Base-by-base conservation (phyloP, 1,140 invertebrate genomes). In the Drosophila kepulauana region DNA sequence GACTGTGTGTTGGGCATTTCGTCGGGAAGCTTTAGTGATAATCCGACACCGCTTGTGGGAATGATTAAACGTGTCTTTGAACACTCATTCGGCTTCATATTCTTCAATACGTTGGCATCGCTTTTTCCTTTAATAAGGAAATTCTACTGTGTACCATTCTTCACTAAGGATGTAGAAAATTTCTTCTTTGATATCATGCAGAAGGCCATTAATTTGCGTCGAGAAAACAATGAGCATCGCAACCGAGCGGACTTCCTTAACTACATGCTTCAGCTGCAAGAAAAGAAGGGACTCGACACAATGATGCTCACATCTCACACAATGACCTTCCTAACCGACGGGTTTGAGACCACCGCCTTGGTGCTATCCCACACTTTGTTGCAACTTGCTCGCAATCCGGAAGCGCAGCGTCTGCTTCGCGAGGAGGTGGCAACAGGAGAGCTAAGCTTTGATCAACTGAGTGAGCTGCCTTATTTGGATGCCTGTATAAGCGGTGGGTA, bases 1-100 rank as follows among this genome's bases (percentile, higher is more conserved):
- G 92, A 87, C 62, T 92, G 92, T 15, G 93, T 92, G 0, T 91
- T 94, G 59, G 93, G 93, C 0, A 80, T 94, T 2, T 91, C 93
- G 5, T 87, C 89, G 0, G 79, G 82, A 64, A 85, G 80, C 81
- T 93, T 84, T 51, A 72, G 51, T 5, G 74, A 75, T 13, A 86
- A 43, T 6, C 75, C 66, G 0, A 78, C 74, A 0, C 91, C 75
- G 0, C 15, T 77, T 41, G 74, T 78, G 48, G 81, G 7, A 73
- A 81, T 28, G 64, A 73, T 38, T 11, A 51, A n/a, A 30, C 81
- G 11, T 30, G 92, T 72, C 1, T 79, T 81, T 7, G 62, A 81
- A 7, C 61, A 74, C 1, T 76, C 72, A 5, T 46, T 70, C 0
- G 35, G 62, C 0, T 85, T 78, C 7, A 57, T 81, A 1, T 54